Evolutionary conservation across 2,888 invertebrate species (phyloP).

Genomic region (Eledone cirrhosa): DNA sequence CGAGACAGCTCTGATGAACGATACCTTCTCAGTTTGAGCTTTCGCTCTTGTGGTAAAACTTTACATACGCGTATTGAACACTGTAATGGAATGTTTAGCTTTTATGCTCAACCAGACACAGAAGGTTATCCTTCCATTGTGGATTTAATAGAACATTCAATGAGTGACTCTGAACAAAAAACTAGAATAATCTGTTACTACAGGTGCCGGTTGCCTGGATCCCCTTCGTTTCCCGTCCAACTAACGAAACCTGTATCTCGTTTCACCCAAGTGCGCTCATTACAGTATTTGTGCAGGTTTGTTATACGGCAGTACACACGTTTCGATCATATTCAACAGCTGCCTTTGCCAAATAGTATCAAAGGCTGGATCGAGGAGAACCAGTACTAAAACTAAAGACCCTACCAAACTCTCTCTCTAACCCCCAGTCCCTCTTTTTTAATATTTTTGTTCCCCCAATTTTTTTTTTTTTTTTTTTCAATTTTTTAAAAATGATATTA

Average conservation of each 20-base stretch:
- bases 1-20: slow-evolving; percentile 79
- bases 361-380: slow-evolving; percentile 67
- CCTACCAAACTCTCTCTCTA: too few relatives aligned
- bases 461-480: too few relatives aligned
- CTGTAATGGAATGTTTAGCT: slow-evolving; percentile 73
- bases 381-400: slow-evolving; percentile 55
- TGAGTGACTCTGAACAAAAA: slow-evolving; percentile 73
- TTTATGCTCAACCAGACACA: slow-evolving; percentile 66
- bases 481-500: too few relatives aligned
- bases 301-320: slow-evolving; percentile 77
- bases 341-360: slow-evolving; percentile 74
- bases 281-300: slow-evolving; percentile 80
- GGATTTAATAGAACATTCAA: slow-evolving; percentile 79
- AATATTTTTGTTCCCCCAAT: too few relatives aligned
- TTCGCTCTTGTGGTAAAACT: slow-evolving; percentile 75
- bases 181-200: slow-evolving; percentile 80
- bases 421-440: too few relatives aligned
- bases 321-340: slow-evolving; percentile 75
- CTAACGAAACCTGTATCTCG: slow-evolving; percentile 80
- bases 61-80: slow-evolving; percentile 81
- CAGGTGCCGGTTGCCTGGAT: slow-evolving; percentile 74
- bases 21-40: slow-evolving; percentile 79
- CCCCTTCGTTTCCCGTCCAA: slow-evolving; percentile 78
- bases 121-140: slow-evolving; percentile 71
- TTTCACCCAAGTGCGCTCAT: slow-evolving; percentile 75